Base-by-base conservation (phyloP, 2,113 vertebrate species). In the Shinisaurus crocodilurus region DNA sequence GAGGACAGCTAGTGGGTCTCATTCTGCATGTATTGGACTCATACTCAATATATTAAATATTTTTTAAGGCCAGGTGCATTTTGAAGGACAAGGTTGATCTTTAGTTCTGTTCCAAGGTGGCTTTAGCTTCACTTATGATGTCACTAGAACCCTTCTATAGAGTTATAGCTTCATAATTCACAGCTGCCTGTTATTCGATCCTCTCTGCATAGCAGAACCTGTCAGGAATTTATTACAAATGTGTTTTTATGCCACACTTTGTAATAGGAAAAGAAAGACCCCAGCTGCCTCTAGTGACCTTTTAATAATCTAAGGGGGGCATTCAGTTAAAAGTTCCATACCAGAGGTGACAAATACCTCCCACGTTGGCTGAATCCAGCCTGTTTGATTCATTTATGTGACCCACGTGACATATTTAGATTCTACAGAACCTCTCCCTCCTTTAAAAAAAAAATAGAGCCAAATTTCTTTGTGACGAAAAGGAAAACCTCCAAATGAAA, bases 261-360 rank as follows among this genome's bases (percentile, higher is more conserved):
- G 16, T 85, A 82, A 90, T n/a, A 91, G 86, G 63, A 45, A 79
- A 92, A 89, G 84, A 92, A 90, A 90, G 90, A 23, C n/a, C 91
- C 86, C 92, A 88, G 86, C 93, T 94, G 89, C 79, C 45, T 92
- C 86, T n/a, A 0, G 86, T 92, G 90, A 94, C 95, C 82, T 95
- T 93, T 95, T 90, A 83, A 93, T 95, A 91, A 92, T 91, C 85
- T 54, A 37, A 74, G 89, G 90, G 50, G 84, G 1, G 1, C 72
- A 85, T 92, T 90, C 88, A 74, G 93, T 86, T 95, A 82, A 92
- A 94, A 94, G 77, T 50, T 32, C 86, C 83, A 23, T 79, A 89
- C 72, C 82, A 85, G 90, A 90, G 83, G 82, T 89, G 86, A 74
- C 82, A 87, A 90, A 75, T n/a, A 75, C 37, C 81, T 45, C 54